Evolutionary conservation across 2,888 invertebrate species (phyloP), one percentile per base, ranked within the genome.

Genomic region (Noctua janthe): DNA sequence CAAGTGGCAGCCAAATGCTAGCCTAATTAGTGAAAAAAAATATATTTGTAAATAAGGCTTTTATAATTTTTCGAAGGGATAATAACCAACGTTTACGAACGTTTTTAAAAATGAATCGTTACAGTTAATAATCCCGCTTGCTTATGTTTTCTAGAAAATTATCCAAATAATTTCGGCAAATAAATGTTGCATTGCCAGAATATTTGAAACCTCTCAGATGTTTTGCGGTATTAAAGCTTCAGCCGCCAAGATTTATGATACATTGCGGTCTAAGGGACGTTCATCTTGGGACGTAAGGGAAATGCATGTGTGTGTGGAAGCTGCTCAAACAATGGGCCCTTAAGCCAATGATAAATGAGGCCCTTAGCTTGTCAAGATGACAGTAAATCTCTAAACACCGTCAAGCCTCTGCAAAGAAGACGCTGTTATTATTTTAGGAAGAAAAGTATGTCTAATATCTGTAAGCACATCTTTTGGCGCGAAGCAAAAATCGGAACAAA

Each of bases 301-400:
- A 62, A 71, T 79, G 66, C 70, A 66, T 72, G 78, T 78, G 35
- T 81, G 87, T 73, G 70, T 70, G 67, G 49, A 78, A 56, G 56
- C 51, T 78, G 15, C 51, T 43, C 73, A 85, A 85, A 84, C 70
- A 72, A 79, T 20, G 56, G 54, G 73, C 70, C 76, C 72, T 71
- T 69, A 72, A 76, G 47, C 43, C 75, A n/a, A 79, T 85, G 87
- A 85, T 84, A 62, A 79, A 85, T 56, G 87, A 59, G 49, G 20
- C 51, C 66, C 59, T 78, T 78, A 59, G 59, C 71, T 66, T 56
- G 80, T 79, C 80, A 84, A 71, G 85, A 56, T 76, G 84, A 84
- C 72, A 73, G 49, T 51, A 78, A 76, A 78, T 78, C 75, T 78
- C 43, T 70, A 71, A 78, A 78, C n/a, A 66, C 2, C 29, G 59